phyloP scores from a whole-genome alignment of 2,113 vertebrate species.

The Plestiodon gilberti region DNA sequence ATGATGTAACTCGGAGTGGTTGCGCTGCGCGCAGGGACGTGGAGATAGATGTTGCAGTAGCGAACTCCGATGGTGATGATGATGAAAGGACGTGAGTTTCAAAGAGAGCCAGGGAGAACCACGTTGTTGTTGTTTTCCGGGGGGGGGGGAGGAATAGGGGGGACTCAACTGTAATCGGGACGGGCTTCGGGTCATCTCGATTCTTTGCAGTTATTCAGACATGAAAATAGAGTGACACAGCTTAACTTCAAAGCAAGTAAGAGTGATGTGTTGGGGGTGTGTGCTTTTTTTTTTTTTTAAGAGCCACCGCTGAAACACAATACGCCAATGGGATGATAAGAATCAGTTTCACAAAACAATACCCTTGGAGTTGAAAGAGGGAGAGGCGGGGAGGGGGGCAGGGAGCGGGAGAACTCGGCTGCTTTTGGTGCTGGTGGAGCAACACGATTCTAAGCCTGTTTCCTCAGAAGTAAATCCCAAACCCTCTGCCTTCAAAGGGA shows the following conservation, averaged over 20 bases:
- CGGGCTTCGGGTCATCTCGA: conserved; percentile 68
- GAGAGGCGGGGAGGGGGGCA: conserved; percentile 41
- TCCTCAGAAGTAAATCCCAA: neutral
- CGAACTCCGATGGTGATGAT: conserved; percentile 19
- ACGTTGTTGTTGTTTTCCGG: neutral
- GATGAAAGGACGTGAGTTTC: conserved; percentile 53
- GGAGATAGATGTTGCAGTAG: neutral
- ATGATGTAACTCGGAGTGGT: conserved; percentile 65
- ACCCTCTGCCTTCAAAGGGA: neutral
- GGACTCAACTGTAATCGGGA: conserved; percentile 38
- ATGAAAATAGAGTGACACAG: conserved; percentile 74
- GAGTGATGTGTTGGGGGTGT: neutral
- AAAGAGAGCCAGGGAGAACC: conserved; percentile 53
- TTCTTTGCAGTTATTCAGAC: conserved; percentile 73
- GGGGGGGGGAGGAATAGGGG: too few species aligned
- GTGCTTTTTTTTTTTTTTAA: conserved; percentile 57
- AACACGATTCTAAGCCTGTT: neutral
- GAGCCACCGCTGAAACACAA: conserved; percentile 77
- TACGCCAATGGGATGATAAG: conserved; percentile 72
- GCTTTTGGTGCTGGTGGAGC: conserved; percentile 7
- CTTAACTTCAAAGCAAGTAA: conserved; percentile 82
- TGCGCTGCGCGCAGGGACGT: conserved; percentile 33
- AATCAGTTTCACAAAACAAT: conserved; percentile 78
- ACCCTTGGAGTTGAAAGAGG: conserved; percentile 51
- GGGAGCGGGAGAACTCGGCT: conserved; percentile 6